These are phyloP conservation scores for Brachionus manjavacas DNA, from an alignment of 1,140 invertebrate species.

Conservation along the genomic window DNA sequence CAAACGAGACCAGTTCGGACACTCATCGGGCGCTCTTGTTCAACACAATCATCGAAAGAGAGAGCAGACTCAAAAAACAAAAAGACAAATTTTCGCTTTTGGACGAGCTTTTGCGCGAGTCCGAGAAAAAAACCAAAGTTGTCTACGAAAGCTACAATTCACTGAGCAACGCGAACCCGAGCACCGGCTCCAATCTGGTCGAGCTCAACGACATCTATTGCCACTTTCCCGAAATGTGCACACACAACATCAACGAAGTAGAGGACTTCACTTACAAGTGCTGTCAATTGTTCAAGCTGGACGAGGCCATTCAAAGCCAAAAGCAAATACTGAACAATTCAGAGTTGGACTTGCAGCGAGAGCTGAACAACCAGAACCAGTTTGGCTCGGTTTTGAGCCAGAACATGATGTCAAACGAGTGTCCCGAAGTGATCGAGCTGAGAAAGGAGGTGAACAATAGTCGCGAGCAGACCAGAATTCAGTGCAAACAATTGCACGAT, in stretches of 20 bases:
- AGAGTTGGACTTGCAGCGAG: conserved; percentile 5
- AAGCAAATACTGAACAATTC: conserved; percentile 5
- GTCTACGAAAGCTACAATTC: conserved; percentile 11
- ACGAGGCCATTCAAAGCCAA: conserved; percentile 38
- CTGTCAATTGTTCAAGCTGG: conserved; percentile 36
- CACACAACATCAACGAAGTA: conserved; percentile 32
- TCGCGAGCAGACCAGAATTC: conserved; percentile 24
- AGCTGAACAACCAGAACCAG: conserved; percentile 14
- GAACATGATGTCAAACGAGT: not conserved
- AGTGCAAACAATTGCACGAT: conserved; percentile 42
- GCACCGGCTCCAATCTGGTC: not conserved
- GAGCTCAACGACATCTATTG: conserved; percentile 37
- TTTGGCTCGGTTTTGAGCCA: not conserved
- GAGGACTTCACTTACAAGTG: conserved; percentile 33
- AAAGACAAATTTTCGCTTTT: conserved; percentile 28
- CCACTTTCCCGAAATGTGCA: conserved; percentile 40
- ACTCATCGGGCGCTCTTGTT: not conserved
- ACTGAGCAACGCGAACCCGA: not conserved
- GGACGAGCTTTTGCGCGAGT: conserved; percentile 1
- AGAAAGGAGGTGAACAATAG: conserved; percentile 18
- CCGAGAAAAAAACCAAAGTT: conserved; percentile 16
- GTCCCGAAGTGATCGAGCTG: not conserved
- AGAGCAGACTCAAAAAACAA: conserved; percentile 33
- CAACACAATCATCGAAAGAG: conserved; percentile 21
- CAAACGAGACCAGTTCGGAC: not conserved